Base-by-base conservation (phyloP, 2,888 invertebrate genomes). In the Euclidia mi region DNA sequence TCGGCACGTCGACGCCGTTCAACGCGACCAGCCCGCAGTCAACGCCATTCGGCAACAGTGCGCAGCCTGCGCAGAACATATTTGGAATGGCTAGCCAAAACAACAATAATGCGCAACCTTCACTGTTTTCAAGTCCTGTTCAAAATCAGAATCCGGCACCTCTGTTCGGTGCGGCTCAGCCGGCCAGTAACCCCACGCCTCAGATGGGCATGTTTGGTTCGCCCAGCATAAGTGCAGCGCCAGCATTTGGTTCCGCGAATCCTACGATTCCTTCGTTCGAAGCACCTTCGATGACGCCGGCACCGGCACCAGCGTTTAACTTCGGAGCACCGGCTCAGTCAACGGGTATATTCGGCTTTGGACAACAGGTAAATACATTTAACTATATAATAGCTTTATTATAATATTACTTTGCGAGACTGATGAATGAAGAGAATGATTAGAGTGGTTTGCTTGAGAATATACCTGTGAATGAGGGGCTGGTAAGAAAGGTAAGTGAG, bases 291-390 rank as follows among this genome's bases (percentile, higher is more conserved):
- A 53, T 76, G 6, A 60, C 78, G 1, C 72, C 65, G 0, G 69
- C 82, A 4, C 71, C 81, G 1, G 65, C 84, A 2, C 79, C 87
- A 2, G 65, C 86, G 0, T 92, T 91, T 61, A 89, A 80, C 67
- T 93, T 92, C 61, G 88, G 89, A 11, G 65, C 62, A 15, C 18
- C 82, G 10, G 50, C 76, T 3, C 87, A 80, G 42, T 29, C 81
- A 6, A 38, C 82, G 1, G 79, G 73, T 11, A 77, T 90, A 15
- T 91, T 92, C 56, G 90, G 89, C 56, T 92, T 92, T 76, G 87
- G 88, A 57, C 91, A 92, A 79, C 91, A 92, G 85, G 92, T 91
- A 81, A 78, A 59, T 57, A 52, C 35, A 29, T 9, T 53, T 31
- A 31, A n/a, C n/a, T n/a, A n/a, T n/a, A n/a, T n/a, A n/a, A n/a